Evolutionary conservation across 1,140 invertebrate genomes (phyloP), one percentile per base, ranked within the genome.

Genomic region (Heliconius nattereri): DNA sequence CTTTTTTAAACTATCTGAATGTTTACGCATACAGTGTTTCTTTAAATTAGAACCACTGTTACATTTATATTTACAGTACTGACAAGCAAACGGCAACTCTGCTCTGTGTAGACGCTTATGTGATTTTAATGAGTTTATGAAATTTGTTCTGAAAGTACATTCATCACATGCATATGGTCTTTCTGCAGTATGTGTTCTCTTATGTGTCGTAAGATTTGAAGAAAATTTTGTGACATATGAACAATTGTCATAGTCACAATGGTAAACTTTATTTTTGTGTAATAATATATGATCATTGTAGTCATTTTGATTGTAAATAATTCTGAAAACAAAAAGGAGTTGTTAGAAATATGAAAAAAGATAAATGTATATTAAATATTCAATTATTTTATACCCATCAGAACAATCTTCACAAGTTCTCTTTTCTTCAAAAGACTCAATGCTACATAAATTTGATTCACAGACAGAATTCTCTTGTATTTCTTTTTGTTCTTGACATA

Each of bases 161-260:
- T 97, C 95, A 70, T 96, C 95, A 91, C 98, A 98, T 57, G 95
- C 92, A 84, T 96, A 96, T 11, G 95, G 94, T 86, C 95, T 94
- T 90, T 96, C 95, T 88, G 95, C 89, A 76, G 96, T 94, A 95
- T 96, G 95, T 37, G 86, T 87, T 82, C 91, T 87, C 85, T 87
- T 91, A 79, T 94, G 92, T 73, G 92, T 94, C 52, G 86, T 88
- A 11, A 94, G 82, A 85, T 94, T 94, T 75, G 89, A 92, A 70
- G 89, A 89, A 72, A 91, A 84, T 75, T 87, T 90, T 71, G 85
- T 87, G 72, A 81, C 75, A 78, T 94, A 94, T 52, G 70, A 75
- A 82, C 91, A 94, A n/a, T 87, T 79, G 7, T 76, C 78, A 85
- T 83, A 86, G 54, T 89, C 79, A 85, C 91, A 93, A 23, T 76